phyloP scores from a whole-genome alignment of 2,113 vertebrate genomes.

The Rallus limicola region DNA sequence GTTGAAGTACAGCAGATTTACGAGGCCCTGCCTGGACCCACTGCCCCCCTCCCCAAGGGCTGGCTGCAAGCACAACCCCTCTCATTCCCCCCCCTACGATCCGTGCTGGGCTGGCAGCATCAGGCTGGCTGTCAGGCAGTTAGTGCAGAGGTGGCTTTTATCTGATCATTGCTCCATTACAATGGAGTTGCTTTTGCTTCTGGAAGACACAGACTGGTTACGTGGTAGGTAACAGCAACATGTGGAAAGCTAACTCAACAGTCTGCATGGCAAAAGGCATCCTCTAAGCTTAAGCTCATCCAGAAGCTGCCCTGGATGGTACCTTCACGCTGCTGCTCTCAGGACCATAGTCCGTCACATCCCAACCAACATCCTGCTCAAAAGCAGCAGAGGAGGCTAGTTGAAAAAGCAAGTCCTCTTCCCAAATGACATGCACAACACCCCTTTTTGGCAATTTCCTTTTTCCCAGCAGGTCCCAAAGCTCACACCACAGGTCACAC shows the following conservation, averaged over 20 bases:
- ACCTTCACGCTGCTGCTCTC: rapidly evolving
- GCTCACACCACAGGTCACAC: background rate
- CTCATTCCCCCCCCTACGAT: background rate
- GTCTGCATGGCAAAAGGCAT: background rate
- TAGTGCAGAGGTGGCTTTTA: background rate
- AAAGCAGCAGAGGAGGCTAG: background rate
- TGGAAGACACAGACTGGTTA: background rate
- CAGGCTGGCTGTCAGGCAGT: background rate
- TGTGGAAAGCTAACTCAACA: background rate
- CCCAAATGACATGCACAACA: background rate
- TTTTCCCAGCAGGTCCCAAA: background rate
- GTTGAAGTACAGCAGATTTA: background rate
- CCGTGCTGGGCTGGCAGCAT: background rate
- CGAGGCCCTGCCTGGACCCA: background rate
- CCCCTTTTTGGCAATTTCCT: background rate
- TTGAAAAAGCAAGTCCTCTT: background rate
- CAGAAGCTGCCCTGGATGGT: background rate
- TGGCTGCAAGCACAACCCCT: background rate
- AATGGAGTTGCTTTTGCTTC: background rate
- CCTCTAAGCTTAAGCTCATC: background rate
- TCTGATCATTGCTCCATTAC: background rate
- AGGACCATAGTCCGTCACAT: background rate
- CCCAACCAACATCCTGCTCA: background rate
- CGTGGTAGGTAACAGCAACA: background rate
- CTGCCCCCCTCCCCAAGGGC: background rate